phyloP scores from a whole-genome alignment of 2,888 invertebrate species.

The Protodeltote pygarga region DNA sequence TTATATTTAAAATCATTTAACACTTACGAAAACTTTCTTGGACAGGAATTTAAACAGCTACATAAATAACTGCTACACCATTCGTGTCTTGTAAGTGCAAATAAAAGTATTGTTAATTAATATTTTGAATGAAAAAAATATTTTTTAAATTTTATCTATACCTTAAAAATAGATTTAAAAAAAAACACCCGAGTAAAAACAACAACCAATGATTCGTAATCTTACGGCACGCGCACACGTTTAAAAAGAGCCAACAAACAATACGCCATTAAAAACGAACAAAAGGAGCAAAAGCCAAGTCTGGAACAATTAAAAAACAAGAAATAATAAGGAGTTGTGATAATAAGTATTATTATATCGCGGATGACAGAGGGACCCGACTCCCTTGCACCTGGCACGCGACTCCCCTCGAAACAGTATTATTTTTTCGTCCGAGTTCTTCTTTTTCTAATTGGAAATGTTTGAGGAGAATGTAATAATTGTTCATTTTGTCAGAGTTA shows the following conservation, averaged over 20 bases:
- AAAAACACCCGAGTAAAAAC: slow-evolving; percentile 18
- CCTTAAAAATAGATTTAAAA: slow-evolving; percentile 8
- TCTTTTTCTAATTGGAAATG: slow-evolving; percentile 47
- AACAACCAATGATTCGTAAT: slow-evolving; percentile 58
- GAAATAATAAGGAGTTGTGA: slow-evolving; percentile 86
- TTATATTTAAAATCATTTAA: too few species aligned
- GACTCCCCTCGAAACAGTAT: slow-evolving; percentile 52
- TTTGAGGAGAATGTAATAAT: slow-evolving; percentile 38
- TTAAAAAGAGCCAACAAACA: slow-evolving; percentile 77
- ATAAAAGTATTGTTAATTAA: too few species aligned
- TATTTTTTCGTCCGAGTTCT: slow-evolving; percentile 45
- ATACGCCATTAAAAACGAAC: slow-evolving; percentile 84
- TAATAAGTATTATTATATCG: slow-evolving; percentile 83
- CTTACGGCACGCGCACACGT: slow-evolving; percentile 81
- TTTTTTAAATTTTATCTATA: background rate
- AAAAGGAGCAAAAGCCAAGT: slow-evolving; percentile 86
- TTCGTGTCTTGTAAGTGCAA: too few species aligned
- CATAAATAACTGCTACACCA: too few species aligned
- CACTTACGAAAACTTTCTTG: too few species aligned
- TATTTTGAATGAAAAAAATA: too few species aligned
- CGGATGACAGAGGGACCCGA: slow-evolving; percentile 67
- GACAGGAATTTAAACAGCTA: too few species aligned
- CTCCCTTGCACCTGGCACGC: slow-evolving; percentile 79
- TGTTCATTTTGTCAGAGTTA: slow-evolving; percentile 21
- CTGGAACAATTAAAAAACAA: slow-evolving; percentile 86